Conservation (phyloP, 1,140 invertebrate species). For the Macrostomum lignano region DNA sequence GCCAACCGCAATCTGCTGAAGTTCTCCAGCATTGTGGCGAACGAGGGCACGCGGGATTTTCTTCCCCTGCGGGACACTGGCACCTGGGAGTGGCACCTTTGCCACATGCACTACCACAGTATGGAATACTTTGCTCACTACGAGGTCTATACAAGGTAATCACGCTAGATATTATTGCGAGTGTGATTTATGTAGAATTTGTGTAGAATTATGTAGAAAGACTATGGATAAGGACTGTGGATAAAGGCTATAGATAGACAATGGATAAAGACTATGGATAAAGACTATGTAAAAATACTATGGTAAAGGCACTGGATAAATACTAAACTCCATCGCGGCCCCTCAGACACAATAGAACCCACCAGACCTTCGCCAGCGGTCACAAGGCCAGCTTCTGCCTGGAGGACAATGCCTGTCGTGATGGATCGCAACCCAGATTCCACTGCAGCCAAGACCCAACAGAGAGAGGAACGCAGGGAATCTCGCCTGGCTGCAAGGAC, state of each 20-base stretch:
- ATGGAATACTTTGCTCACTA: constrained; percentile 92
- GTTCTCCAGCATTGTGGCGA: constrained; percentile 62
- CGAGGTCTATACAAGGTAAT: too few species aligned
- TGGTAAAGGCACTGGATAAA: too few species aligned
- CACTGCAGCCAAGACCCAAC: constrained; percentile 3
- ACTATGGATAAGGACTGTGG: too few species aligned
- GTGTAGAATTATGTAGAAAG: too few species aligned
- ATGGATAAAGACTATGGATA: too few species aligned
- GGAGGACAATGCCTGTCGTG: constrained; percentile 62
- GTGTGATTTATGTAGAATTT: too few species aligned
- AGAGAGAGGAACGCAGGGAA: constrained; percentile 15
- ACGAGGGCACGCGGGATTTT: constrained; percentile 63
- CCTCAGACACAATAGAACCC: constrained; percentile 35
- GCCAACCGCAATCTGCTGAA: constrained; percentile 44
- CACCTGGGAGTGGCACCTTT: constrained; percentile 83
- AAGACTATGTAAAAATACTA: too few species aligned
- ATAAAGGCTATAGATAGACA: too few species aligned
- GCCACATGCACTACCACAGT: constrained; percentile 90
- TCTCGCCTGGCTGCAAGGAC: constrained; percentile 72
- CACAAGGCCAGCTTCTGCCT: constrained; percentile 88
- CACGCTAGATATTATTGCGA: too few species aligned
- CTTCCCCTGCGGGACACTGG: constrained; percentile 56
- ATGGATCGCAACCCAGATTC: constrained; percentile 37
- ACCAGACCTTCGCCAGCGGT: constrained; percentile 57
- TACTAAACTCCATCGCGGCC: too few species aligned